Evolutionary conservation across 2,888 invertebrate genomes (phyloP).

Genomic region (Apamea crenata): DNA sequence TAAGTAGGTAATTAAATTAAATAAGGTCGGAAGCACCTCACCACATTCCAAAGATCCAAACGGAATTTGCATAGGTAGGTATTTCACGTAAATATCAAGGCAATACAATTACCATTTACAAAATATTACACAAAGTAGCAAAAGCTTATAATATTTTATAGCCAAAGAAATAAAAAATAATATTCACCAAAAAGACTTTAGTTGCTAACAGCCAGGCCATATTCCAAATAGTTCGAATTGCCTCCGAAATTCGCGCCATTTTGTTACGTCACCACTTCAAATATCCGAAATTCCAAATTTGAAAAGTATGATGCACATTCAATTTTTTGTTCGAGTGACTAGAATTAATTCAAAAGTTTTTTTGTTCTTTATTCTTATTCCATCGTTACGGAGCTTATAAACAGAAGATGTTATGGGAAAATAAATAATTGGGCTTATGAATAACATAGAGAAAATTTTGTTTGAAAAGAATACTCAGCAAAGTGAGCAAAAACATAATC

Average conservation of each 20-base stretch:
- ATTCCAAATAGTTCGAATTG: slow-evolving; percentile 82
- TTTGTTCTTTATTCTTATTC: slow-evolving; percentile 38
- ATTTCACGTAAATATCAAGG: slow-evolving; percentile 35
- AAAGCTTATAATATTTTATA: neutral
- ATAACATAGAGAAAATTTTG: slow-evolving; percentile 25
- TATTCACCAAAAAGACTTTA: slow-evolving; percentile 85
- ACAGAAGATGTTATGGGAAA: neutral
- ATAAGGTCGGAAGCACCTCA: neutral
- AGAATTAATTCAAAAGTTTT: neutral
- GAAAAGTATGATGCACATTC: slow-evolving; percentile 31
- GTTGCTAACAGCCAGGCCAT: slow-evolving; percentile 85
- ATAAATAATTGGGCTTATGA: neutral
- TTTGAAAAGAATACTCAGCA: slow-evolving; percentile 27
- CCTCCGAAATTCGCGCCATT: slow-evolving; percentile 79
- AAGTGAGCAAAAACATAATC: slow-evolving; percentile 33
- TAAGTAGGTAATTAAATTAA: neutral
- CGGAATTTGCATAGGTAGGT: slow-evolving; percentile 27
- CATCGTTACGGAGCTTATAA: slow-evolving; percentile 35
- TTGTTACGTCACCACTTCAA: slow-evolving; percentile 56
- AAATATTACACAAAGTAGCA: slow-evolving; percentile 22
- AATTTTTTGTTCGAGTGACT: slow-evolving; percentile 48
- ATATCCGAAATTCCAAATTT: slow-evolving; percentile 46
- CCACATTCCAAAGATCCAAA: slow-evolving; percentile 25
- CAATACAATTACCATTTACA: slow-evolving; percentile 18
- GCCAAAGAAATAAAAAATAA: slow-evolving; percentile 32